phyloP scores from a whole-genome alignment of 2,113 vertebrate species.

The Herpailurus yagouaroundi region DNA sequence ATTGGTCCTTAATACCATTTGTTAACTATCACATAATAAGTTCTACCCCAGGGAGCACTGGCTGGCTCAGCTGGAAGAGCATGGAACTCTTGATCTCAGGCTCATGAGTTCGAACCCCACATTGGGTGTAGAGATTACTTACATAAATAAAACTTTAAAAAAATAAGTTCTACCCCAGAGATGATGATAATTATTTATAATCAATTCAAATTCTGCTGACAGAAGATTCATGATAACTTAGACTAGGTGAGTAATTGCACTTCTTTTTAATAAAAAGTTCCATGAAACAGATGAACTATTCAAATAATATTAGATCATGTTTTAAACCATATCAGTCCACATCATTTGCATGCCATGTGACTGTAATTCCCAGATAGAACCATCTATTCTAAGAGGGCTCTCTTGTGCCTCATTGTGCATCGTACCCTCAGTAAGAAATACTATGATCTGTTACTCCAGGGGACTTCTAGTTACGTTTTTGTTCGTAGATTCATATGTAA shows the following conservation, averaged over 20 bases:
- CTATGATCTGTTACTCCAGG: background rate
- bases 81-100: background rate
- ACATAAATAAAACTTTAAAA: background rate
- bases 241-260: background rate
- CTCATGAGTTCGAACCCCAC: background rate
- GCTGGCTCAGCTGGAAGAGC: background rate
- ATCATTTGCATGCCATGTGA: background rate
- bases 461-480: background rate
- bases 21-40: background rate
- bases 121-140: background rate
- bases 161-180: background rate
- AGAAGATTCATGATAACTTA: background rate
- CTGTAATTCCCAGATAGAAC: background rate
- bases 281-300: background rate
- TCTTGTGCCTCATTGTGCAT: background rate
- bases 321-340: background rate
- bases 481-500: background rate
- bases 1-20: background rate
- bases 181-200: background rate
- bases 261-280: constrained; percentile 35
- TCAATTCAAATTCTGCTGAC: background rate
- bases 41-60: background rate
- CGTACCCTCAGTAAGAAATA: background rate
- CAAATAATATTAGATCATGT: background rate
- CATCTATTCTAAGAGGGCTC: background rate